Base-by-base conservation (phyloP, 2,888 invertebrate genomes). In the Amphipoea oculea region DNA sequence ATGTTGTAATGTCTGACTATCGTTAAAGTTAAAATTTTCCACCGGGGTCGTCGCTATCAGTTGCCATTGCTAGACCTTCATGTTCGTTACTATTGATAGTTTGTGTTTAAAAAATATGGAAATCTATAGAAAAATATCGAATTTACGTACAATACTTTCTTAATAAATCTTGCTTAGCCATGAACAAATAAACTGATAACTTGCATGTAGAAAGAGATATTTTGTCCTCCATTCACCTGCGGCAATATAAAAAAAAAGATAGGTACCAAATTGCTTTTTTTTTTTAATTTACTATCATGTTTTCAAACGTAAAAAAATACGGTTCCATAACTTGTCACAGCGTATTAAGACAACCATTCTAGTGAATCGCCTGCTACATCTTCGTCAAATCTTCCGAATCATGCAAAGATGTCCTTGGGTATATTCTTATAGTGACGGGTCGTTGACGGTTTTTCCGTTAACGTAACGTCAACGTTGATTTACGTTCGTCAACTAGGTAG, bases 11-110 rank as follows among this genome's bases (percentile, higher is more conserved):
- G 67, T 76, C 85, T 69, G 84, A 23, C 67, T 81, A 85, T 75
- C 72, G 60, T 70, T 60, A 65, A 12, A n/a, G 71, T 87, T 85
- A 76, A 85, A 88, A 82, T 86, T 82, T 86, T 88, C 83, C 88
- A 82, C 77, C 77, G 68, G 66, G 79, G 68, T 72, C 88, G 60
- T 36, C 62, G 71, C 73, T 83, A 86, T 88, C 86, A 42, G 73
- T 29, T 17, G 71, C 66, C 67, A 73, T 73, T 76, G 75, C 70
- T 71, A 86, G 78, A 86, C 88, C 83, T 88, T 83, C 82, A 71
- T n/a, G 83, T 86, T 79, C 79, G 74, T 85, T 85, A 57, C 76
- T 73, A 36, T 57, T 76, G 69, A 65, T 65, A 76, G 65, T 87
- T 84, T 11, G 40, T 62, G 36, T 78, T 69, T 20, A 63, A 72